Conservation (phyloP, 2,888 invertebrate genomes). For the Lepidochrysops patricia region DNA sequence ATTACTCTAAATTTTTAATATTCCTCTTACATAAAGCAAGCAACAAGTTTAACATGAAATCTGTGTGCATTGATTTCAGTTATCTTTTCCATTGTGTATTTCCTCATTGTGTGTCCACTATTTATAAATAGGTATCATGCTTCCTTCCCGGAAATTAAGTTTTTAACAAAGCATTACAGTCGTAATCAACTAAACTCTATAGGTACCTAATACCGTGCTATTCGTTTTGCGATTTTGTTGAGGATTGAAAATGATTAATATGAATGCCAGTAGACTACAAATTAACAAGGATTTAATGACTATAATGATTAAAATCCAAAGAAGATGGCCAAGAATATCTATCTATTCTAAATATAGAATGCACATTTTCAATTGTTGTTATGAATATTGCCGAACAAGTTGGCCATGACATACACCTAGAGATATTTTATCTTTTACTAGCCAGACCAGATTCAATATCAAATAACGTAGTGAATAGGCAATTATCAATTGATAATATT, state of each 20-base stretch:
- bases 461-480: background rate
- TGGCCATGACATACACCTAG: background rate
- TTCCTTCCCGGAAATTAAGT: conserved; percentile 1
- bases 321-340: no score
- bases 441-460: conserved; percentile 6
- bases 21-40: background rate
- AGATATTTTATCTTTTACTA: background rate
- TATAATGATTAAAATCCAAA: no score
- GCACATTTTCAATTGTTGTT: background rate
- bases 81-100: background rate
- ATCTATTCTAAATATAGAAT: no score
- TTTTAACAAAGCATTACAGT: background rate
- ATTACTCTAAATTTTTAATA: background rate
- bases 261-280: no score
- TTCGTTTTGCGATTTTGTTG: background rate
- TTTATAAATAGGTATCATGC: background rate
- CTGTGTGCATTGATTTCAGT: background rate
- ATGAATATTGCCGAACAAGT: background rate
- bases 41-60: background rate
- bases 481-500: background rate
- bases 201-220: no score
- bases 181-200: no score
- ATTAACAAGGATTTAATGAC: no score
- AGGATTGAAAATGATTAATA: background rate
- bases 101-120: background rate